phyloP scores from a whole-genome alignment of 2,797 vertebrate species.

The Argentina silus region DNA sequence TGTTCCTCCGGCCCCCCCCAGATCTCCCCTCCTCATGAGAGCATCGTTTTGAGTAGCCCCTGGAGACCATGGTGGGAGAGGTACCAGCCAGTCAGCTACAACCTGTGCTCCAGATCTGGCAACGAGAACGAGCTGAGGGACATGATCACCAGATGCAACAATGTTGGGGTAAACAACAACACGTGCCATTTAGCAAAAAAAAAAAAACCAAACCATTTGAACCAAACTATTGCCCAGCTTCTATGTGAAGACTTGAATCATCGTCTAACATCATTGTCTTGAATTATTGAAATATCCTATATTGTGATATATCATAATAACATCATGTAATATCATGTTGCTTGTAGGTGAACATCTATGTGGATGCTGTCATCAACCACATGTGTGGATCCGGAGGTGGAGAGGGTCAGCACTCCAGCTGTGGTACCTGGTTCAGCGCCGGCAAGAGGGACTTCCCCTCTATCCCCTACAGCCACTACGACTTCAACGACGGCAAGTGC shows the following conservation, averaged over 20 bases:
- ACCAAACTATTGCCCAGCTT: neutral
- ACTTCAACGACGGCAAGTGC: constrained; percentile 94
- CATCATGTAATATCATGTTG: too few species aligned
- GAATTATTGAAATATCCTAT: too few species aligned
- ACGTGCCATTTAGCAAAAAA: neutral
- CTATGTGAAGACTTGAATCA: too few species aligned
- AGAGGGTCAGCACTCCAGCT: constrained; percentile 82
- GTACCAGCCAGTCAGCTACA: constrained; percentile 93
- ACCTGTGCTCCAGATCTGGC: constrained; percentile 90
- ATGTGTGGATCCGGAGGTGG: constrained; percentile 83
- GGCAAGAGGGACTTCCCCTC: constrained; percentile 79
- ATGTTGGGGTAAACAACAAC: constrained; percentile 84
- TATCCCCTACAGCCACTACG: constrained; percentile 80
- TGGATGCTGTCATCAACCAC: constrained; percentile 91
- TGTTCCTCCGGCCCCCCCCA: constrained; percentile 46
- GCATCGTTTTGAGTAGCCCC: constrained; percentile 77
- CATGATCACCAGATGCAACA: constrained; percentile 94
- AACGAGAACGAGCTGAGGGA: constrained; percentile 85
- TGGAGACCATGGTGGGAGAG: constrained; percentile 92
- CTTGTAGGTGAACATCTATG: constrained; percentile 88
- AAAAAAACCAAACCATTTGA: neutral
- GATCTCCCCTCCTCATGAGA: constrained; percentile 93
- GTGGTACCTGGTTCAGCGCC: constrained; percentile 87
- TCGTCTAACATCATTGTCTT: too few species aligned
- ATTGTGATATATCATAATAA: too few species aligned